Evolutionary conservation across 1,140 invertebrate genomes (phyloP).

Genomic region (Drosophila yakuba): DNA sequence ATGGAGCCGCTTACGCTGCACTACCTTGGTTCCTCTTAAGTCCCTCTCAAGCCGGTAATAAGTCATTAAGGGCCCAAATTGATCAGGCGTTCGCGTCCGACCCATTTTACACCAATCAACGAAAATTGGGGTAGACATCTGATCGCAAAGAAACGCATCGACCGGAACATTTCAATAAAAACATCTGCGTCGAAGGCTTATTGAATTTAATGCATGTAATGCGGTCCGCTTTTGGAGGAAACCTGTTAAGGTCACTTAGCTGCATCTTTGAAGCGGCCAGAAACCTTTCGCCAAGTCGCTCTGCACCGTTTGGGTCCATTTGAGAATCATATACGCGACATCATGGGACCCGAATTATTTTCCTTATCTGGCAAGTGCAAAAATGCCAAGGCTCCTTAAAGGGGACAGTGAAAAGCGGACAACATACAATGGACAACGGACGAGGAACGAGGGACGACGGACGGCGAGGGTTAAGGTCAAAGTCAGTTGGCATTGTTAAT

Average conservation of each 20-base stretch:
- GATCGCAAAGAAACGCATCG: constrained; percentile 48
- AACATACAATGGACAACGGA: background rate
- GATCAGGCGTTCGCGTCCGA: constrained; percentile 42
- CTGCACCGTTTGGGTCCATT: background rate
- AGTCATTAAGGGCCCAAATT: constrained; percentile 56
- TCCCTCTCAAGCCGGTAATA: constrained; percentile 48
- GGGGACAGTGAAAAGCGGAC: constrained; percentile 10
- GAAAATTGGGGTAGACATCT: constrained; percentile 60
- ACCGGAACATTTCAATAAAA: constrained; percentile 56
- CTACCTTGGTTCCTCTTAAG: constrained; percentile 26
- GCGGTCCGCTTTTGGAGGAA: constrained; percentile 21
- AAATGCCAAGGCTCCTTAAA: constrained; percentile 43
- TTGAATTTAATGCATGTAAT: constrained; percentile 60
- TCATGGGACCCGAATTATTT: constrained; percentile 49
- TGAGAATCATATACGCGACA: constrained; percentile 69
- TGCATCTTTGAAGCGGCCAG: constrained; percentile 44
- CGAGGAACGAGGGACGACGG: constrained; percentile 5
- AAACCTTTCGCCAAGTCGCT: constrained; percentile 67
- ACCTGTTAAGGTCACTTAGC: constrained; percentile 67
- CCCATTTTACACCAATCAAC: constrained; percentile 72
- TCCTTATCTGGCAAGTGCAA: constrained; percentile 57
- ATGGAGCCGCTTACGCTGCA: constrained; percentile 15
- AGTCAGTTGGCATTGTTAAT: constrained; percentile 78
- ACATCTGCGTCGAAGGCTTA: constrained; percentile 48
- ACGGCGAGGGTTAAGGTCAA: constrained; percentile 75